phyloP scores from a whole-genome alignment of 2,888 invertebrate species.

The Archaeoteleia sp. region DNA sequence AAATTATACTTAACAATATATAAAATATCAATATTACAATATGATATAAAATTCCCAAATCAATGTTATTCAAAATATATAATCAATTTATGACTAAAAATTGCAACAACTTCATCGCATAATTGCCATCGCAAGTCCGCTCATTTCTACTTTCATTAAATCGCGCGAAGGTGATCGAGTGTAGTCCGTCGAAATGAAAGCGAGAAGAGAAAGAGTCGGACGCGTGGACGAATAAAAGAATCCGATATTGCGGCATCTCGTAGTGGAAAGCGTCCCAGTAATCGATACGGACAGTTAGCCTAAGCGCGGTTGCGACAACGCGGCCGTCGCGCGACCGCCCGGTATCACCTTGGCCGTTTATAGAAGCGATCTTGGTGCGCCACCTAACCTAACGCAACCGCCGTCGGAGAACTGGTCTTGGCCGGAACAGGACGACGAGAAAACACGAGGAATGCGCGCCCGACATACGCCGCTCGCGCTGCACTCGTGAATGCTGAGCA shows the following conservation, averaged over 20 bases:
- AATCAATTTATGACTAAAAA: no score
- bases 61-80: no score
- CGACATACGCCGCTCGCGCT: neutral
- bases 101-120: no score
- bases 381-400: neutral
- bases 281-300: conserved; percentile 53
- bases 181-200: conserved; percentile 35
- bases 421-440: conserved; percentile 18
- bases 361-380: conserved; percentile 43
- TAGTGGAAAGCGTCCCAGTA: conserved; percentile 53
- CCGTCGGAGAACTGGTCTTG: conserved; percentile 12
- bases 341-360: conserved; percentile 47
- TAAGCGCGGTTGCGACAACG: conserved; percentile 41
- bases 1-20: no score
- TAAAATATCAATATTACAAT: no score
- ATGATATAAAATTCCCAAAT: no score
- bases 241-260: conserved; percentile 41
- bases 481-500: neutral
- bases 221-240: conserved; percentile 27
- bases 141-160: no score
- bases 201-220: conserved; percentile 39
- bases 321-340: conserved; percentile 2
- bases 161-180: no score
- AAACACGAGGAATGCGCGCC: conserved; percentile 26
- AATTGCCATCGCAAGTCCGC: no score